Evolutionary conservation across 2,888 invertebrate genomes (phyloP), one percentile per base, ranked within the genome.

Genomic region (Ommatoiulus sabulosus): DNA sequence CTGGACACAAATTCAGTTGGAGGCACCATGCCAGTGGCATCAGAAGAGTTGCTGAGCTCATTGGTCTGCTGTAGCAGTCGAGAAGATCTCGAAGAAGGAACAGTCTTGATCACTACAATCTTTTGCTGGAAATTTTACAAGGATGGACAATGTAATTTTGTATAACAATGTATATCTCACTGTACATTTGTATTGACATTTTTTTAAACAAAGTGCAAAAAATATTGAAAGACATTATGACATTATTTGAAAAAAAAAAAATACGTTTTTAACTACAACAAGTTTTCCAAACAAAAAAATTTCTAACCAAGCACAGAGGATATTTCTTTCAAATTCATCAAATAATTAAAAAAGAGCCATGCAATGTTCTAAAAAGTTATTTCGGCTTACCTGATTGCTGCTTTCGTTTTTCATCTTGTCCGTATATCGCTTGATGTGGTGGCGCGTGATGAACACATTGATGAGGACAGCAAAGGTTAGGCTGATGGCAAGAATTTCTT

Each of bases 401-500:
- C 80, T 35, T n/a, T 87, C 87, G 17, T 44, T 44, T 6, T 17
- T 10, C 0, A 87, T 15, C 0, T n/a, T 80, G 17, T 17, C 1
- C 24, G 84, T 52, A 46, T 90, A 35, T 7, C 87, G 87, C 12
- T 48, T 84, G 8, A 89, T 72, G 20, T 88, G 46, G 44, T 89
- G 90, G 80, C 90, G 89, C 17, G 91, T 91, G 84, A 92, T 93
- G 92, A 96, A 94, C 44, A 96, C 93, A 91, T 96, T 96, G 90
- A 96, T 93, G 12, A 96, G 91, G 72, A 97, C 91, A 0, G 96
- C 96, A 0, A 95, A 95, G 7, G 96, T 94, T 63, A 97, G 92
- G 4, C 96, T 96, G 87, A 97, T 96, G 2, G 96, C 94, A 3
- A 96, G 92, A 7, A 97, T 95, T 92, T 97, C 97, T 92, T 95